phyloP scores from a whole-genome alignment of 2,888 invertebrate species.

The Philereme vetulata region DNA sequence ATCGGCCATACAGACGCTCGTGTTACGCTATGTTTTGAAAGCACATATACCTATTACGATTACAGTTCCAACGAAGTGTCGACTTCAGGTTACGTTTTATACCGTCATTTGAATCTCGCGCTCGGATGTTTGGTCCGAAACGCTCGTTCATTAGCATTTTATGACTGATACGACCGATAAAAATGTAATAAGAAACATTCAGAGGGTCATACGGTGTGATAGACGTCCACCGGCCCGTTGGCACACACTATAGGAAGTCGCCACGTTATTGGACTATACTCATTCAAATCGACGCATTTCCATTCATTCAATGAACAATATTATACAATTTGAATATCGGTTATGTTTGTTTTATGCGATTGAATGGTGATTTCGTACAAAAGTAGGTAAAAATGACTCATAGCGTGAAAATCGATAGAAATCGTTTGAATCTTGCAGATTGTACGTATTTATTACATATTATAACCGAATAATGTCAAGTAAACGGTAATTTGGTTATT shows the following conservation, averaged over 20 bases:
- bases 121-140: conserved; percentile 83
- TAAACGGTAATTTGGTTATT: conserved; percentile 47
- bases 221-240: conserved; percentile 67
- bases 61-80: conserved; percentile 80
- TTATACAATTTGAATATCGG: conserved; percentile 58
- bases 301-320: conserved; percentile 68
- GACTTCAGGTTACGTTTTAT: conserved; percentile 82
- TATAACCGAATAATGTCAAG: conserved; percentile 42
- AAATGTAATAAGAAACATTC: conserved; percentile 82
- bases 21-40: conserved; percentile 81
- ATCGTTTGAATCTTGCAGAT: conserved; percentile 4
- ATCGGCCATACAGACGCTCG: conserved; percentile 68
- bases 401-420: neutral
- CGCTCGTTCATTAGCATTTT: conserved; percentile 83
- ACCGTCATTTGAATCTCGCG: conserved; percentile 81
- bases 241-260: conserved; percentile 66
- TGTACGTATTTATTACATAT: conserved; percentile 15
- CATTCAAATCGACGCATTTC: conserved; percentile 65
- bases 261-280: conserved; percentile 68
- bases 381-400: conserved; percentile 5
- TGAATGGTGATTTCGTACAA: conserved; percentile 42
- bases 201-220: conserved; percentile 77
- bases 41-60: conserved; percentile 76
- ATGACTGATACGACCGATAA: conserved; percentile 83
- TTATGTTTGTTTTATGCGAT: conserved; percentile 62